These are phyloP conservation scores for Australoheros scitulus DNA, from an alignment of 2,113 vertebrate genomes.

Conservation along the genomic window DNA sequence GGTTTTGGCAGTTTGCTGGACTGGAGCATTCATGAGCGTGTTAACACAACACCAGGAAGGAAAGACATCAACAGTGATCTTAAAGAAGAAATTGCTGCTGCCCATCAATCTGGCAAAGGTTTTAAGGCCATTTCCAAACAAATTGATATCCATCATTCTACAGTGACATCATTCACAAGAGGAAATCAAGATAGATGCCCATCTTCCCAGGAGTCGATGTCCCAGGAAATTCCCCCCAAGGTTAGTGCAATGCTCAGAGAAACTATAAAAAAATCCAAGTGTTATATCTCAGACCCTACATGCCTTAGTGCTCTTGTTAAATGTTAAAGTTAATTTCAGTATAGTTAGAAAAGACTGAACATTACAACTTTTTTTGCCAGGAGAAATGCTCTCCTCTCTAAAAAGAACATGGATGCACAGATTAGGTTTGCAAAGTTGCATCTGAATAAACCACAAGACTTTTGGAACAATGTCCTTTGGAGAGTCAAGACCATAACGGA, in stretches of 20 bases:
- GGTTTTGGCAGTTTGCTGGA: background rate
- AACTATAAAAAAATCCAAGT: background rate
- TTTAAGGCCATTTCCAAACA: background rate
- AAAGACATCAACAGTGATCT: background rate
- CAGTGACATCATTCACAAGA: background rate
- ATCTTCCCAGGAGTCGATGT: no score
- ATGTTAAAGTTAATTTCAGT: background rate
- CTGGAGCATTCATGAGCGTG: background rate
- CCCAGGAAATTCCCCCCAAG: background rate
- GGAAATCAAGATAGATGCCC: background rate
- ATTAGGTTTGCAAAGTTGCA: background rate
- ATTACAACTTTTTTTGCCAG: no score
- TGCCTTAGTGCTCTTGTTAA: background rate
- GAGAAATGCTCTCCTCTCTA: background rate
- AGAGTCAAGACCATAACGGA: background rate
- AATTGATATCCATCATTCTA: background rate
- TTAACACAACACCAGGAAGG: background rate
- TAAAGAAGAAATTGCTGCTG: background rate
- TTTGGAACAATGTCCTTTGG: background rate
- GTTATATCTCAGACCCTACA: background rate
- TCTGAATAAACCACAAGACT: background rate
- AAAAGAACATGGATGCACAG: background rate
- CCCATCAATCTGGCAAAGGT: background rate
- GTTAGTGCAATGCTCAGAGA: background rate
- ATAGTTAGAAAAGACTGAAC: background rate